phyloP scores from a whole-genome alignment of 2,797 vertebrate genomes.

The Rhinogobio ventralis region DNA sequence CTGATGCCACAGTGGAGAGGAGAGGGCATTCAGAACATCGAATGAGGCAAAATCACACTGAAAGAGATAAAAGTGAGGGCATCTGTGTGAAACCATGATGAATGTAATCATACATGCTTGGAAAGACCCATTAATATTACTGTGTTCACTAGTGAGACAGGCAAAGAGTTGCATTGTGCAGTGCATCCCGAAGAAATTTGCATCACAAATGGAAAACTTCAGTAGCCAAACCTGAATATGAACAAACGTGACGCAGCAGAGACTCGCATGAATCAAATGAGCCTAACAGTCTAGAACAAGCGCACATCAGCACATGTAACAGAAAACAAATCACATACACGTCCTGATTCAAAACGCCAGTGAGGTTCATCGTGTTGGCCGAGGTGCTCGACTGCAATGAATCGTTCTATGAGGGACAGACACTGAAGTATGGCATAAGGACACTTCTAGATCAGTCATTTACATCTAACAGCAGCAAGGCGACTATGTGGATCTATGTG shows the following conservation, averaged over 20 bases:
- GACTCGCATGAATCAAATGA: neutral
- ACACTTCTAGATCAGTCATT: conserved; percentile 78
- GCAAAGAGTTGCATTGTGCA: conserved; percentile 52
- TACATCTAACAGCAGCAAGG: conserved; percentile 49
- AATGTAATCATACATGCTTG: conserved; percentile 36
- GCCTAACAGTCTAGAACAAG: conserved; percentile 48
- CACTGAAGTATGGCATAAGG: conserved; percentile 77
- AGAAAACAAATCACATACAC: conserved; percentile 20
- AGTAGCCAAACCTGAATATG: conserved; percentile 41
- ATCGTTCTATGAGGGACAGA: conserved; percentile 48
- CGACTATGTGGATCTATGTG: conserved; percentile 23
- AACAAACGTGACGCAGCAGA: conserved; percentile 31
- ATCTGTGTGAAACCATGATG: conserved; percentile 11
- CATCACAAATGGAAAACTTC: conserved; percentile 45
- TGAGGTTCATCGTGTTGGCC: conserved; percentile 48
- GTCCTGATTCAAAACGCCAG: conserved; percentile 45
- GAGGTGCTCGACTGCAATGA: conserved; percentile 62
- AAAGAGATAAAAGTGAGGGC: conserved; percentile 1
- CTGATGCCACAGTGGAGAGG: conserved; percentile 61
- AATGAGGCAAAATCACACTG: conserved; percentile 32
- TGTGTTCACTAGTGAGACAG: conserved; percentile 53
- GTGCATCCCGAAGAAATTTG: conserved; percentile 47
- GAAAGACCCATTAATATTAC: conserved; percentile 41
- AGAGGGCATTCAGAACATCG: conserved; percentile 32
- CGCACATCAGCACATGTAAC: conserved; percentile 27